Evolutionary conservation across 2,113 vertebrate species (phyloP), one percentile per base, ranked within the genome.

Genomic region (Amblyornis subalaris): DNA sequence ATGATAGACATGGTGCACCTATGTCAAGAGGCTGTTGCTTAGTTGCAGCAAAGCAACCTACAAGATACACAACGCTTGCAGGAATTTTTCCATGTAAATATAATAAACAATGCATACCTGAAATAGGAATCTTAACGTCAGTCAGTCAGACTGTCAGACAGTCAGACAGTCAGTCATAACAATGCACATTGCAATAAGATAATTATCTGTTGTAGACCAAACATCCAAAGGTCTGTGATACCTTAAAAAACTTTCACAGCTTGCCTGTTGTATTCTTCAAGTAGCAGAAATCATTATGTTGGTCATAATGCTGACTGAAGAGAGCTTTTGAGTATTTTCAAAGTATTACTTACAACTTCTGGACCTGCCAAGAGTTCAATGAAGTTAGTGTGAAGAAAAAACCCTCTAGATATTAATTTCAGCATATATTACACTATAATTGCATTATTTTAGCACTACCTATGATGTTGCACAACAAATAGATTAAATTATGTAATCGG

Each of bases 391-490:
- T 4, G 21, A 88, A 73, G 6, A 19, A 66, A 73, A 40, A 31
- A 0, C 0, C 2, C 4, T 47, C 55, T 57, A 57, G 25, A 16
- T 64, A 67, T 1, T 44, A 40, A 40, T 57, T 64, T 54, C 33
- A 74, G 47, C 33, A 71, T 47, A 55, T 20, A 14, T 64, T 74
- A 64, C n/a, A 60, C 5, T 44, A 84, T 18, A 88, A 71, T 35
- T 25, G 33, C 72, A 38, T 51, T 78, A 20, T 48, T 79, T 69
- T 66, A 72, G 25, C 21, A 26, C 16, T 53, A 22, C 26, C 6
- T 62, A 26, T 36, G 66, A 48, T 17, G 4, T 36, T 71, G 51
- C 33, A 80, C 9, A 76, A 89, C 10, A 73, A 77, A 90, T 24
- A 58, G 47, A 81, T 77, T 80, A 7, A 28, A 9, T 45, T 23